These are phyloP conservation scores for Carapus acus DNA, from an alignment of 2,797 vertebrate species.

Conservation along the genomic window DNA sequence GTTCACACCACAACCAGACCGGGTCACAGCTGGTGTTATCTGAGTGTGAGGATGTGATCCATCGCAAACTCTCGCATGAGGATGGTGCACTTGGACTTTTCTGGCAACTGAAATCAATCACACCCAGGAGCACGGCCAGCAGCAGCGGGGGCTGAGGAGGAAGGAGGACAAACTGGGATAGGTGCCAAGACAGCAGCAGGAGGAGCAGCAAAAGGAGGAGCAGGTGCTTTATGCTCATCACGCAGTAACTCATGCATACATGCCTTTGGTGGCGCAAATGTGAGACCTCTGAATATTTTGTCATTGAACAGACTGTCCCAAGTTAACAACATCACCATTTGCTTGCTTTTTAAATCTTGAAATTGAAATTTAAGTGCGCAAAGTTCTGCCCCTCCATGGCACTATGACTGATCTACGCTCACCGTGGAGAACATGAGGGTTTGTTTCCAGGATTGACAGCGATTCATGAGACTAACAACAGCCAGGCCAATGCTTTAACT, in stretches of 20 bases:
- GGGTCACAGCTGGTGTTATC: conserved; percentile 50
- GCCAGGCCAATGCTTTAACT: too few species aligned
- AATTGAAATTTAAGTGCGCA: too few species aligned
- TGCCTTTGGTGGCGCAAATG: neutral
- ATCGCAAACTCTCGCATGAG: conserved; percentile 29
- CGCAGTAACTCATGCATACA: neutral
- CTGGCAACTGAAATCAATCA: conserved; percentile 48
- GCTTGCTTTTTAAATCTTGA: too few species aligned
- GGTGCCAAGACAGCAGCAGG: conserved; percentile 38
- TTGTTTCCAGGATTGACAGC: too few species aligned
- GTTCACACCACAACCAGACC: conserved; percentile 48
- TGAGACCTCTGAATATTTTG: neutral
- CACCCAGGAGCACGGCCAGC: conserved; percentile 29
- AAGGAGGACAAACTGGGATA: too few species aligned
- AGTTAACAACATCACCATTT: too few species aligned
- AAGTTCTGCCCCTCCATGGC: too few species aligned
- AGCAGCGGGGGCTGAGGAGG: conserved; percentile 34
- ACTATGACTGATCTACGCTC: too few species aligned
- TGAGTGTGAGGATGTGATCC: conserved; percentile 33
- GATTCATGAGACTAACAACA: too few species aligned
- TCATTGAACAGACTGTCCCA: neutral
- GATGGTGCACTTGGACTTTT: conserved; percentile 39
- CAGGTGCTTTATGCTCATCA: conserved; percentile 19
- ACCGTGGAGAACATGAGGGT: too few species aligned
- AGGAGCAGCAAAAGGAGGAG: conserved; percentile 18